phyloP scores from a whole-genome alignment of 2,797 vertebrate genomes.

The Hozukius guyotensis region DNA sequence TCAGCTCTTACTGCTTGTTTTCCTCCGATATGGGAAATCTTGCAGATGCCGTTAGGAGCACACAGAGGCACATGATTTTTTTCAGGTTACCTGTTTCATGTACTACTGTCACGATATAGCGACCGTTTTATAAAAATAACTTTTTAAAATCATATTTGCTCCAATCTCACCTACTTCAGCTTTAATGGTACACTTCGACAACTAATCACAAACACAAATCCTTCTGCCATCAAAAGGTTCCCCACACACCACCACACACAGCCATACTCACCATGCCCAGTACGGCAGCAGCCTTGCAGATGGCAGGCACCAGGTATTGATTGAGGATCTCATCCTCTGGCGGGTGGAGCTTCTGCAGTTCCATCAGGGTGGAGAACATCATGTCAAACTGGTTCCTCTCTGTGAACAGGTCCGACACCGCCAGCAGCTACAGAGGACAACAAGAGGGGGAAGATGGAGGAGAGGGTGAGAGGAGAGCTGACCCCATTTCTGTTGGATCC shows the following conservation, averaged over 20 bases:
- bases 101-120: no score
- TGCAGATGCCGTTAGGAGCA: no score
- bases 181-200: accelerated
- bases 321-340: constrained; percentile 96
- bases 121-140: no score
- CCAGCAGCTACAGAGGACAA: constrained; percentile 86
- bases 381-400: constrained; percentile 98
- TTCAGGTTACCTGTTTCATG: no score
- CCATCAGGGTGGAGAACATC: constrained; percentile 95
- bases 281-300: constrained; percentile 97
- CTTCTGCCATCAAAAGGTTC: not conserved
- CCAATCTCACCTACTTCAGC: no score
- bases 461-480: not conserved
- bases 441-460: not conserved
- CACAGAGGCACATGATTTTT: no score
- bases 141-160: no score
- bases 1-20: no score
- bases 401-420: constrained; percentile 97
- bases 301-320: constrained; percentile 96
- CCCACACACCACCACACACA: not conserved
- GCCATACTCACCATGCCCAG: constrained; percentile 92
- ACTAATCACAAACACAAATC: not conserved
- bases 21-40: no score
- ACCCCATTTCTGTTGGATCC: not conserved
- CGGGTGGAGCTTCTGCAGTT: constrained; percentile 93